Percentiles rank a stretch among this genome's conserved stretches.
These are phyloP conservation scores for Myathropa florea DNA, from an alignment of 2,888 invertebrate genomes.

Conservation along the genomic window DNA sequence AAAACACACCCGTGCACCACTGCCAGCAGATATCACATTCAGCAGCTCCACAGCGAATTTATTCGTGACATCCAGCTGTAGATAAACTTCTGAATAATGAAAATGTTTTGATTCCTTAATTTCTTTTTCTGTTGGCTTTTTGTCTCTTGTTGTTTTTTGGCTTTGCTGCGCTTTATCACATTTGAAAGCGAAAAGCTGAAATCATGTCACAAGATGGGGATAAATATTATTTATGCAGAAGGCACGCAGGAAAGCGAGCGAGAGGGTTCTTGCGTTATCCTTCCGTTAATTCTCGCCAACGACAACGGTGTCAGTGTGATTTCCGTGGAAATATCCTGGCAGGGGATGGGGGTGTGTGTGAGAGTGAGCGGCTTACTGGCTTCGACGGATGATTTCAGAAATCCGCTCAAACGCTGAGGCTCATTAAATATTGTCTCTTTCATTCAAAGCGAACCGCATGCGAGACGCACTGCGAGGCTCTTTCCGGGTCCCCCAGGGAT, in stretches of 20 bases:
- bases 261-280: neutral
- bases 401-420: neutral
- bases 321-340: neutral
- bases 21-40: neutral
- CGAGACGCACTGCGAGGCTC: neutral
- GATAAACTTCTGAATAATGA: constrained; percentile 46
- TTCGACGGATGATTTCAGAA: neutral
- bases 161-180: constrained; percentile 4
- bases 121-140: neutral
- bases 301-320: neutral
- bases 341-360: neutral
- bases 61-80: constrained; percentile 16
- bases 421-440: neutral
- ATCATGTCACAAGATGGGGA: constrained; percentile 25
- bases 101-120: constrained; percentile 41
- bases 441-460: neutral
- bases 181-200: constrained; percentile 32
- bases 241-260: neutral
- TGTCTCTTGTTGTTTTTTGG: neutral
- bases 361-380: neutral
- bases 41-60: constrained; percentile 9
- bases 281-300: neutral
- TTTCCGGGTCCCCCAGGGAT: neutral
- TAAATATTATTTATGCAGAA: constrained; percentile 7
- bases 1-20: neutral